Evolutionary conservation across 1,140 invertebrate genomes (phyloP).

Genomic region (Microplitis demolitor): DNA sequence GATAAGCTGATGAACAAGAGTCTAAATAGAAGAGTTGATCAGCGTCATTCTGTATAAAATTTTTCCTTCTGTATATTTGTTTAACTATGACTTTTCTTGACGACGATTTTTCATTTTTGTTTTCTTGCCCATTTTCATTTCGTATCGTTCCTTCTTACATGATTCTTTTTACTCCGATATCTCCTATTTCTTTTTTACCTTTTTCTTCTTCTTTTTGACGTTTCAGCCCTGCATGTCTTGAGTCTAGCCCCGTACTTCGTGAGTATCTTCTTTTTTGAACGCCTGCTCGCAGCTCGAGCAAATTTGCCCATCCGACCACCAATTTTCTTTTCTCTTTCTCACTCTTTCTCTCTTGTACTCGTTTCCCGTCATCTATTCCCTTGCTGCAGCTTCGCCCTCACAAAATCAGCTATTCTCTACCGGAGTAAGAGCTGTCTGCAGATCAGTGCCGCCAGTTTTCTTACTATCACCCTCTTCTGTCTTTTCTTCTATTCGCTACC

Average conservation of each 20-base stretch:
- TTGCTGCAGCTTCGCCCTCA: constrained; percentile 29
- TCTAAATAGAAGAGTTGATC: constrained; percentile 44
- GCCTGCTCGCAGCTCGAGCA: constrained; percentile 14
- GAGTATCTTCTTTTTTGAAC: constrained; percentile 24
- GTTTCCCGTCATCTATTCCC: constrained; percentile 22
- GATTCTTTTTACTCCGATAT: background rate
- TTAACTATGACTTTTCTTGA: background rate
- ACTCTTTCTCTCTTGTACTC: background rate
- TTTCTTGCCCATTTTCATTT: background rate
- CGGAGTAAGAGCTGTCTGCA: constrained; percentile 44
- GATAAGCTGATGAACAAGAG: constrained; percentile 24
- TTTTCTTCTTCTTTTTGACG: background rate
- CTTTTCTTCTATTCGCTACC: constrained; percentile 9
- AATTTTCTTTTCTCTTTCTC: constrained; percentile 6
- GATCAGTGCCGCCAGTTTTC: constrained; percentile 41
- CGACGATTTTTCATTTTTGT: background rate
- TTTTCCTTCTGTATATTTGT: constrained; percentile 28
- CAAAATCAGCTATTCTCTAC: constrained; percentile 46
- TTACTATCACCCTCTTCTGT: constrained; percentile 24
- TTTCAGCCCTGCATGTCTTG: background rate
- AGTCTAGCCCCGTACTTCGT: constrained; percentile 19
- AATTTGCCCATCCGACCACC: constrained; percentile 18
- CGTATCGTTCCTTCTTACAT: background rate
- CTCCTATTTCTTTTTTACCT: constrained; percentile 19
- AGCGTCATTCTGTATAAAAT: constrained; percentile 43